These are phyloP conservation scores for Zapus hudsonius DNA, from an alignment of 2,113 vertebrate species.

Conservation along the genomic window DNA sequence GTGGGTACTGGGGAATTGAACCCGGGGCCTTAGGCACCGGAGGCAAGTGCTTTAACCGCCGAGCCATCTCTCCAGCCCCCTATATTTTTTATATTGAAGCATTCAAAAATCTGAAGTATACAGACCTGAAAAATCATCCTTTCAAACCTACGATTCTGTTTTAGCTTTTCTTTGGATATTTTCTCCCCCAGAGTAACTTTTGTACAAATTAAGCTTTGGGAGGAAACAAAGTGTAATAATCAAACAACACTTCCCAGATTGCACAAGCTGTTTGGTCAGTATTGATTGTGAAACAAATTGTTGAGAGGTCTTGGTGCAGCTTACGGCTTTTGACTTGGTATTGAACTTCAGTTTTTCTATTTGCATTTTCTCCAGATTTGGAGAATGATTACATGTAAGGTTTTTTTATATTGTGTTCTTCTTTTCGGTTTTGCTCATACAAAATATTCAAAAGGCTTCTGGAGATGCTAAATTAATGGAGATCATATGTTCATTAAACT, in stretches of 20 bases:
- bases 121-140: neutral
- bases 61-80: too few species aligned
- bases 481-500: neutral
- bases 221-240: constrained; percentile 39
- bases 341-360: constrained; percentile 33
- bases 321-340: neutral
- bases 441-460: constrained; percentile 37
- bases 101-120: neutral
- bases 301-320: neutral
- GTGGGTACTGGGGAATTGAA: too few species aligned
- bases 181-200: neutral
- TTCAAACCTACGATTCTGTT: neutral
- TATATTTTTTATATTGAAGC: constrained; percentile 36
- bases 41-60: too few species aligned
- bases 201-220: constrained; percentile 10
- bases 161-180: neutral
- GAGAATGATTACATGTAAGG: neutral
- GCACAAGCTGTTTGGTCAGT: neutral
- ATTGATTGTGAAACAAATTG: constrained; percentile 2
- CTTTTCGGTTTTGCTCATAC: constrained; percentile 41
- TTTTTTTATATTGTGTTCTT: neutral
- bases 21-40: too few species aligned
- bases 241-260: neutral
- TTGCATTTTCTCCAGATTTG: neutral
- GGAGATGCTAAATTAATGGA: constrained; percentile 62